phyloP scores from a whole-genome alignment of 1,140 invertebrate genomes.

The Nautilus pompilius region DNA sequence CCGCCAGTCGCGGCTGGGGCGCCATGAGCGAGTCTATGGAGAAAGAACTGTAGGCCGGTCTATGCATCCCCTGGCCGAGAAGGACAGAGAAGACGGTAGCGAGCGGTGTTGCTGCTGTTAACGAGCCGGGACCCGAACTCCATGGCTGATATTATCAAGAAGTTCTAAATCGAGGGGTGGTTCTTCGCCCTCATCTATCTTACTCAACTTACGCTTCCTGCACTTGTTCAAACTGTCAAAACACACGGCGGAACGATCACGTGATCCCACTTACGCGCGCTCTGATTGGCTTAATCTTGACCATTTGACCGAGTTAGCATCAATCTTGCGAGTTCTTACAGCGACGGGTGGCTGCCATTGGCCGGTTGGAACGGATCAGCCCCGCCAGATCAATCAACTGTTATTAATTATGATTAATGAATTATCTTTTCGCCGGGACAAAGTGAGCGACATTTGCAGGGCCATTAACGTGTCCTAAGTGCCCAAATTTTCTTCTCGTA shows the following conservation, averaged over 20 bases:
- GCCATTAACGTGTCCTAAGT: too few relatives aligned
- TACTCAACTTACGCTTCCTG: slow-evolving; percentile 8
- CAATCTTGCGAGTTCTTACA: too few relatives aligned
- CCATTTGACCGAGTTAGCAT: too few relatives aligned
- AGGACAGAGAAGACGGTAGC: neutral
- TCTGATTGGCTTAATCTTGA: neutral
- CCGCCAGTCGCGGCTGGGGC: slow-evolving; percentile 13
- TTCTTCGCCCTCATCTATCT: slow-evolving; percentile 9
- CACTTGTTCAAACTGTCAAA: neutral
- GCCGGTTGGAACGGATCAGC: neutral
- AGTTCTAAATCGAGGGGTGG: slow-evolving; percentile 12
- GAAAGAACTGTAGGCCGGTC: slow-evolving; percentile 11
- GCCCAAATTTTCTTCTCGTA: too few relatives aligned
- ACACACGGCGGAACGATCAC: neutral
- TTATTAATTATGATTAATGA: slow-evolving; percentile 21
- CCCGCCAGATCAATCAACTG: slow-evolving; percentile 3
- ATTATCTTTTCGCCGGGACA: slow-evolving; percentile 7
- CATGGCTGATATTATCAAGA: slow-evolving; percentile 3
- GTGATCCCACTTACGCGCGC: slow-evolving; percentile 3
- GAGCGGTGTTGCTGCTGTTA: neutral
- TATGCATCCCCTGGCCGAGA: neutral
- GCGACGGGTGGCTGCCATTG: too few relatives aligned
- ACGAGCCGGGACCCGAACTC: neutral
- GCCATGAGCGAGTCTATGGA: slow-evolving; percentile 24
- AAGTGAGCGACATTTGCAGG: too few relatives aligned